Base-by-base conservation (phyloP, 2,113 vertebrate genomes). In the Catharus minimus region DNA sequence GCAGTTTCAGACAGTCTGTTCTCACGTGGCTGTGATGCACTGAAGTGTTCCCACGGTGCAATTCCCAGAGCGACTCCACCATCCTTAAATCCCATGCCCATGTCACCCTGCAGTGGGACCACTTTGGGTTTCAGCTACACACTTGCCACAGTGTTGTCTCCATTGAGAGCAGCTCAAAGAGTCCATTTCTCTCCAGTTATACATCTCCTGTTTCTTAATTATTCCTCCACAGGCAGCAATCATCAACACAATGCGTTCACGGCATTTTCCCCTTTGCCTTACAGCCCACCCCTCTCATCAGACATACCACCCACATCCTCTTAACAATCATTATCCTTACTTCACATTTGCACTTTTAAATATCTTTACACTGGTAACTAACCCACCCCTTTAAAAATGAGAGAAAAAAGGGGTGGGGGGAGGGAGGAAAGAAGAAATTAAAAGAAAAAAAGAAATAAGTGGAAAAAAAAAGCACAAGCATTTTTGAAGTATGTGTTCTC, bases 261-360 rank as follows among this genome's bases (percentile, higher is more conserved):
- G 1, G 85, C 91, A 66, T 92, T 93, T 94, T 87, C 52, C 60
- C 64, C 56, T 78, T 86, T 82, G 71, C 66, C 76, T 89, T 46
- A 58, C 64, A 92, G 58, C 73, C 67, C 85, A 73, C 33, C 7
- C 7, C 74, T 94, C 83, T 94, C 60, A 77, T 87, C 95, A 93
- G 75, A 96, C 97, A 60, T 53, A 88, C 62, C 89, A 91, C 82
- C 89, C 95, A 97, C 96, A 86, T 97, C 86, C 96, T 94, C 94
- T 74, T 90, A 83, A 46, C 92, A 88, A 78, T 78, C 92, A 75
- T 38, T 93, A 83, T 58, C 47, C 67, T 92, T 69, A 89, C 93
- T 78, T 92, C 81, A 91, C 82, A 94, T 44, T 61, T 93, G 53
- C 71, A 73, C 75, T 85, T 81, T 94, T 94, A 89, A 91, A 82